Conservation (phyloP, 2,888 invertebrate species). For the Drosophila mercatorum region DNA sequence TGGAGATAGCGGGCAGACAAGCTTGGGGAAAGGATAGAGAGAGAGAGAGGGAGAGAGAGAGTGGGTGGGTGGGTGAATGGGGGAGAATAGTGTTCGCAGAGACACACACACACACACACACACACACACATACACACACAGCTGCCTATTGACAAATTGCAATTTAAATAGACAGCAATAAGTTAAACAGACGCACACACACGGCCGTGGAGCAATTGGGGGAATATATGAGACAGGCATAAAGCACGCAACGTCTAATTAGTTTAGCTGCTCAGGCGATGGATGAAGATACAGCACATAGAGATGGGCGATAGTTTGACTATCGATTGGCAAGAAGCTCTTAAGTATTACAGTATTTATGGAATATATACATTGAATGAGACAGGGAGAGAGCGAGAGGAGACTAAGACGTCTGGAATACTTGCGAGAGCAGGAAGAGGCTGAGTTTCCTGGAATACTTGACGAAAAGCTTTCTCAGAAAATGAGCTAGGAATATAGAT, state of each 20-base stretch:
- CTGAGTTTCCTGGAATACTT: background rate
- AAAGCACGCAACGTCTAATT: conserved; percentile 78
- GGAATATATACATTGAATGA: too few species aligned
- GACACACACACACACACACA: background rate
- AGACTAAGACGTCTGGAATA: background rate
- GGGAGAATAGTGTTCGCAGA: background rate
- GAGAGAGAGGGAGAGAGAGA: conserved; percentile 6
- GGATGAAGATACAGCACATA: conserved; percentile 25
- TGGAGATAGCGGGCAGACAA: conserved; percentile 7
- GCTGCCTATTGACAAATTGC: conserved; percentile 77
- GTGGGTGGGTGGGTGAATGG: background rate
- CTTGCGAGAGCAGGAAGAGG: background rate
- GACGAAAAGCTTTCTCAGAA: too few species aligned
- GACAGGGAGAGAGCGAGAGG: background rate
- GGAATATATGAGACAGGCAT: conserved; percentile 47
- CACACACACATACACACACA: conserved; percentile 15
- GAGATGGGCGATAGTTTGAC: conserved; percentile 38
- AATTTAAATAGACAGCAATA: conserved; percentile 81
- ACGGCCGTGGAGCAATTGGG: conserved; percentile 34
- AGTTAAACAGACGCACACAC: conserved; percentile 76
- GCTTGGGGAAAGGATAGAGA: conserved; percentile 3
- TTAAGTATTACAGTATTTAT: too few species aligned
- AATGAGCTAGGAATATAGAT: too few species aligned
- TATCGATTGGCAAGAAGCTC: conserved; percentile 27
- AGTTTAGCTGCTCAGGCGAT: conserved; percentile 55